Conservation (phyloP, 2,113 vertebrate genomes). For the Scalopus aquaticus region DNA sequence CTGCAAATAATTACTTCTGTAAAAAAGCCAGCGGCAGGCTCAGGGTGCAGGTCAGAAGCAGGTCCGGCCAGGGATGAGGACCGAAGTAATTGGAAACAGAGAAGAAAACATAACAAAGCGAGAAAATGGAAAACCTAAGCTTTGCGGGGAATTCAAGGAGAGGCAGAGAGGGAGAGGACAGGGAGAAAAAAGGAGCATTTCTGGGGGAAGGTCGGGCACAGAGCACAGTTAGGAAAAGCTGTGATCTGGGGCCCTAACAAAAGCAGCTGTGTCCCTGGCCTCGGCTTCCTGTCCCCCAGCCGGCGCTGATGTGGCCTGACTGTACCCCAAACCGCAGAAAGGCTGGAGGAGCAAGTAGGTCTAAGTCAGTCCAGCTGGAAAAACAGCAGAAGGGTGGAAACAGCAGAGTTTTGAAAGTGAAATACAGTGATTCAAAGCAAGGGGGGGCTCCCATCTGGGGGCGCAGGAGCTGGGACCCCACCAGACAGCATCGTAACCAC, state of each 20-base stretch:
- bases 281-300: slow-evolving; percentile 17
- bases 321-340: slow-evolving; percentile 64
- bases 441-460: neutral
- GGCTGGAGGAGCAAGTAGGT: slow-evolving; percentile 34
- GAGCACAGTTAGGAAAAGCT: slow-evolving; percentile 61
- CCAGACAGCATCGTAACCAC: neutral
- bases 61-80: neutral
- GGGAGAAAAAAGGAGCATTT: accelerated
- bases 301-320: slow-evolving; percentile 76
- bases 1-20: slow-evolving; percentile 24
- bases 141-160: neutral
- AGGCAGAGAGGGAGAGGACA: accelerated
- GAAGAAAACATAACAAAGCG: neutral
- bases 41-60: neutral
- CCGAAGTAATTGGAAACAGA: neutral
- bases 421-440: slow-evolving; percentile 9
- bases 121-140: neutral
- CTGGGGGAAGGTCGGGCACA: neutral
- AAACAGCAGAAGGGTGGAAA: slow-evolving; percentile 81
- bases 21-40: neutral
- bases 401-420: slow-evolving; percentile 61
- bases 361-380: slow-evolving; percentile 86
- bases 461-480: neutral
- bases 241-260: slow-evolving; percentile 75
- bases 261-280: slow-evolving; percentile 66